phyloP scores from a whole-genome alignment of 2,113 vertebrate species.

The Crotalus helleri region DNA sequence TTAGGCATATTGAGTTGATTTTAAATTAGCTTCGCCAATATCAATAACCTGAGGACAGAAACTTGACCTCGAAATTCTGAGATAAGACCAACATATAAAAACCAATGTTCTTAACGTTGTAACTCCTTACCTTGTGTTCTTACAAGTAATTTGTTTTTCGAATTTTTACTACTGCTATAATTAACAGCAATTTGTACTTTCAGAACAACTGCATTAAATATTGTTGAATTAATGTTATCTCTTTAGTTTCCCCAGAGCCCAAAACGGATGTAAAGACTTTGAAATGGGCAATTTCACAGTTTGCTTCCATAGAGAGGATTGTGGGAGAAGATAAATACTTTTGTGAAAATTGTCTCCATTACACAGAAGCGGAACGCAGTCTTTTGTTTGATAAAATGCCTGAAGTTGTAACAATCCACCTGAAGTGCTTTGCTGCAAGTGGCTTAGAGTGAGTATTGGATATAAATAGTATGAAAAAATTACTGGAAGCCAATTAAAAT shows the following conservation, averaged over 20 bases:
- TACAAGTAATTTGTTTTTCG: not conserved
- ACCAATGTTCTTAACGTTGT: not conserved
- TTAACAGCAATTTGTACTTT: not conserved
- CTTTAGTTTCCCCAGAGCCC: slow-evolving; percentile 93
- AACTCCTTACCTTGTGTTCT: not conserved
- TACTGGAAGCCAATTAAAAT: not conserved
- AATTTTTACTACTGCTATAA: not conserved
- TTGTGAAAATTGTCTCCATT: slow-evolving; percentile 95
- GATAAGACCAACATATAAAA: not conserved
- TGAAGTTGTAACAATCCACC: slow-evolving; percentile 93
- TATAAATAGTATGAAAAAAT: not conserved
- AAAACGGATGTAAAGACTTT: slow-evolving; percentile 92
- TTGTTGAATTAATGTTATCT: not conserved
- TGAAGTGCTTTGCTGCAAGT: slow-evolving; percentile 97
- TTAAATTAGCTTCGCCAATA: not conserved
- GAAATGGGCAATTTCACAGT: slow-evolving; percentile 95
- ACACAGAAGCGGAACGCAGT: slow-evolving; percentile 94
- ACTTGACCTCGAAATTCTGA: not conserved
- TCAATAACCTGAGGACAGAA: not conserved
- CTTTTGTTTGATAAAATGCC: slow-evolving; percentile 97
- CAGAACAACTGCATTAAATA: not conserved
- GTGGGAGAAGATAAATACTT: slow-evolving; percentile 98
- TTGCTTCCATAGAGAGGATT: slow-evolving; percentile 96
- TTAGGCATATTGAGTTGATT: too few species aligned
- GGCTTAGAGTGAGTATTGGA: slow-evolving; percentile 82